phyloP scores from a whole-genome alignment of 2,888 invertebrate genomes.

The Leucophenga montana region DNA sequence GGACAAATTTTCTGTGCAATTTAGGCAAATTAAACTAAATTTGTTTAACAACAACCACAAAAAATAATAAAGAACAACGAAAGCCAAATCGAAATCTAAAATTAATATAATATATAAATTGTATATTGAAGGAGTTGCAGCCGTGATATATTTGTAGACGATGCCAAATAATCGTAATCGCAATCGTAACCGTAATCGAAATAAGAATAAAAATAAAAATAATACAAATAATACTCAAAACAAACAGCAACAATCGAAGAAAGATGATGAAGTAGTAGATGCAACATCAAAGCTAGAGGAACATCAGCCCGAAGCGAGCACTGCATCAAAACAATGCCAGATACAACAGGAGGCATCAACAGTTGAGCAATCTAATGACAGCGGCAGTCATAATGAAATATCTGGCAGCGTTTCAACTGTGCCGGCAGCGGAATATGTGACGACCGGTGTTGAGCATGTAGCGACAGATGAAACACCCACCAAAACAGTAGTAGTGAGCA shows the following conservation, averaged over 20 bases:
- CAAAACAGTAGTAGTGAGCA: slow-evolving; percentile 33
- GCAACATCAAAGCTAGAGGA: slow-evolving; percentile 23
- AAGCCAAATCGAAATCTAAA: slow-evolving; percentile 34
- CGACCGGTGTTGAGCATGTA: slow-evolving; percentile 1
- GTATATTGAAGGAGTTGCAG: too few relatives aligned
- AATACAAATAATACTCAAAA: slow-evolving; percentile 57
- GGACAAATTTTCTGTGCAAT: slow-evolving; percentile 9
- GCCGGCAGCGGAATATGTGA: slow-evolving; percentile 40
- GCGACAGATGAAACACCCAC: slow-evolving; percentile 13
- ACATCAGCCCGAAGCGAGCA: neutral
- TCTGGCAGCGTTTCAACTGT: slow-evolving; percentile 63
- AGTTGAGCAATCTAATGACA: slow-evolving; percentile 4
- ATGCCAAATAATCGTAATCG: slow-evolving; percentile 69
- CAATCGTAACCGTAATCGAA: slow-evolving; percentile 63
- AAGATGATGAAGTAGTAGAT: slow-evolving; percentile 23
- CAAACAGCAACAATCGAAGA: slow-evolving; percentile 39
- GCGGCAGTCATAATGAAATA: slow-evolving; percentile 50
- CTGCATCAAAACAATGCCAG: slow-evolving; percentile 11
- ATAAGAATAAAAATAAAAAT: slow-evolving; percentile 63
- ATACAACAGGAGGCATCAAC: neutral
- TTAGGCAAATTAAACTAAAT: neutral
- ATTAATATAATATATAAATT: slow-evolving; percentile 33
- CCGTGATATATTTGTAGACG: slow-evolving; percentile 43
- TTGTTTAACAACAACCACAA: neutral
- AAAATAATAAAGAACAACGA: slow-evolving; percentile 22